These are phyloP conservation scores for Aix galericulata DNA, from an alignment of 2,113 vertebrate genomes.

Conservation along the genomic window DNA sequence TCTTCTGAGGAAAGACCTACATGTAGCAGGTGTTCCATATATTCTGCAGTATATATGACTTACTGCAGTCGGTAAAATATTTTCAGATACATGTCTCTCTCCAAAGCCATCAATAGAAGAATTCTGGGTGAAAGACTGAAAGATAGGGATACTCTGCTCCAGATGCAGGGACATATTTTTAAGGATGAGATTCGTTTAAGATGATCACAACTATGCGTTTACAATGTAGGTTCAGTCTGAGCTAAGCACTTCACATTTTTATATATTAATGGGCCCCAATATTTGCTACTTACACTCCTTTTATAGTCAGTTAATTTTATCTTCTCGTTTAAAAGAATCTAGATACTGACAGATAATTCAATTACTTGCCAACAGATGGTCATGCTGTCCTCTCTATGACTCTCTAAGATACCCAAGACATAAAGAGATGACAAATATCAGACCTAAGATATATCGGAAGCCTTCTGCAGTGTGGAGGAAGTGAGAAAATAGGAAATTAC, in stretches of 20 bases:
- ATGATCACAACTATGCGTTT: neutral
- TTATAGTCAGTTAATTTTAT: neutral
- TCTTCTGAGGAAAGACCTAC: neutral
- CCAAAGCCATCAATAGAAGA: neutral
- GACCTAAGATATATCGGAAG: neutral
- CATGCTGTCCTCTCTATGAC: neutral
- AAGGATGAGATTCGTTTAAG: neutral
- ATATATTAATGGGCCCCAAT: neutral
- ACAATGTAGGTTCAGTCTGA: neutral
- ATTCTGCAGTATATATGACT: neutral
- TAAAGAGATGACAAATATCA: neutral
- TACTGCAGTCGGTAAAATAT: neutral
- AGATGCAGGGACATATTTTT: rapidly evolving
- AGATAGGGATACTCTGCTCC: neutral
- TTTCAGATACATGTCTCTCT: neutral
- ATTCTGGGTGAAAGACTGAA: neutral
- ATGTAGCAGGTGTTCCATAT: neutral
- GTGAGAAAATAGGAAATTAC: neutral
- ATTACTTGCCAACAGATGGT: neutral
- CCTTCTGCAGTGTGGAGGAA: neutral
- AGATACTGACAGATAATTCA: neutral
- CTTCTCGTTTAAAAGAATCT: neutral
- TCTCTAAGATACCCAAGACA: neutral
- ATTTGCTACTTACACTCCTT: neutral
- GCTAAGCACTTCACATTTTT: neutral